Base-by-base conservation (phyloP, 2,113 vertebrate genomes). In the Catharus minimus region DNA sequence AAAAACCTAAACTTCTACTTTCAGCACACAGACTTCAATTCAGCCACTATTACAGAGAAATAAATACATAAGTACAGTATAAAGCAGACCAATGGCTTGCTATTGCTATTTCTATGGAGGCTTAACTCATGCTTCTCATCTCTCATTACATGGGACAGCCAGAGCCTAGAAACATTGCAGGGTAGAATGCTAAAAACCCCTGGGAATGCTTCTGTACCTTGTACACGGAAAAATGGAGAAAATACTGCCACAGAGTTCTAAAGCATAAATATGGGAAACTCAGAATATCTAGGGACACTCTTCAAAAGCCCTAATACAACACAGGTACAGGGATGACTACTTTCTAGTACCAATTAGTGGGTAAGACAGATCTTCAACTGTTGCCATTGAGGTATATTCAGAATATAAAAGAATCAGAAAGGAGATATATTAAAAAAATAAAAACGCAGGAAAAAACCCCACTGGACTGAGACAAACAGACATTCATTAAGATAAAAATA, bases 131-230 rank as follows among this genome's bases (percentile, higher is more conserved):
- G 56, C 80, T 81, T 52, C 73, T 65, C 44, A 80, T 72, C 26
- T 69, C 78, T 88, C 80, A 78, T 95, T 95, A 86, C 69, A 14
- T 7, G 49, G 82, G 79, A 95, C 92, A 96, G 77, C 61, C 43
- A 84, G 49, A 90, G 78, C 32, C 74, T 87, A 77, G 90, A 90
- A 90, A 81, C 86, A 86, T 39, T 78, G 80, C 11, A 5, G 58
- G 64, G 58, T 4, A 81, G 73, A 26, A 21, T 23, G 53, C 61
- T 78, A 11, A 72, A 83, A 10, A 57, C 86, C 23, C 41, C 76
- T 39, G 69, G 69, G 88, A 93, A 88, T 20, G 39, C 41, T 53
- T n/a, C 65, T 50, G 38, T 66, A 43, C 44, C 76, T 83, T 20
- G 73, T 26, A 13, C 11, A 26, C 36, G 62, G 64, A 39, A 90